Conservation (phyloP, 2,888 invertebrate genomes). For the Orchesella flavescens region DNA sequence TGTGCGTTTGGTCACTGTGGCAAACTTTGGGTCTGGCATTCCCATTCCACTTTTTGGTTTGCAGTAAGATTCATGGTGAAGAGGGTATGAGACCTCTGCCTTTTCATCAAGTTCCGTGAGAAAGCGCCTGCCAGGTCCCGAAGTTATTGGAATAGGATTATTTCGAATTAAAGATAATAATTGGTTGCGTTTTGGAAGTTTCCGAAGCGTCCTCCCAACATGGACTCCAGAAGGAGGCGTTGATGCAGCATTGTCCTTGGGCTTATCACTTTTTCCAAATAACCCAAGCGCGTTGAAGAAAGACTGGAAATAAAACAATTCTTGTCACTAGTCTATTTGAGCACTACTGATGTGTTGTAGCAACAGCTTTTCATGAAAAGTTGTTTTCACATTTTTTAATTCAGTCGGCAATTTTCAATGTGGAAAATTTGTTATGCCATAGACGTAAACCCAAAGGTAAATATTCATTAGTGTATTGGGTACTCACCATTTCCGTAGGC, state of each 20-base stretch:
- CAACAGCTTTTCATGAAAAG: too few species aligned
- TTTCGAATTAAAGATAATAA: conserved; percentile 29
- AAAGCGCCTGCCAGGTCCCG: conserved; percentile 24
- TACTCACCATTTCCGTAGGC: background rate
- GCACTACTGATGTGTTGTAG: too few species aligned
- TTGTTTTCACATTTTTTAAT: too few species aligned
- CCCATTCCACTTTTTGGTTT: conserved; percentile 1
- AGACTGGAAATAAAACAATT: conserved; percentile 10
- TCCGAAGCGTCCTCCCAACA: background rate
- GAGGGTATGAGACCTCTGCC: conserved; percentile 18
- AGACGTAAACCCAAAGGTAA: too few species aligned
- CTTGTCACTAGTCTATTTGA: too few species aligned
- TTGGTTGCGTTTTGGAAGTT: conserved; percentile 37
- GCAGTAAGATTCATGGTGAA: conserved; percentile 41
- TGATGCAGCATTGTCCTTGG: background rate
- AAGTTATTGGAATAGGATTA: conserved; percentile 58
- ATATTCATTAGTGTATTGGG: too few species aligned
- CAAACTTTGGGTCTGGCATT: conserved; percentile 11
- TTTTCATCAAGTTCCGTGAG: conserved; percentile 42
- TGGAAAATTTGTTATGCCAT: too few species aligned
- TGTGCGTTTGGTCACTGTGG: conserved; percentile 30
- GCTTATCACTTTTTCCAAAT: too few species aligned
- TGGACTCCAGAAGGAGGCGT: background rate
- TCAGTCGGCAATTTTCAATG: too few species aligned
- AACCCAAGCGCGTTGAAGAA: conserved; percentile 27